Base-by-base conservation (phyloP, 2,888 invertebrate genomes). In the Lycia hirtaria region DNA sequence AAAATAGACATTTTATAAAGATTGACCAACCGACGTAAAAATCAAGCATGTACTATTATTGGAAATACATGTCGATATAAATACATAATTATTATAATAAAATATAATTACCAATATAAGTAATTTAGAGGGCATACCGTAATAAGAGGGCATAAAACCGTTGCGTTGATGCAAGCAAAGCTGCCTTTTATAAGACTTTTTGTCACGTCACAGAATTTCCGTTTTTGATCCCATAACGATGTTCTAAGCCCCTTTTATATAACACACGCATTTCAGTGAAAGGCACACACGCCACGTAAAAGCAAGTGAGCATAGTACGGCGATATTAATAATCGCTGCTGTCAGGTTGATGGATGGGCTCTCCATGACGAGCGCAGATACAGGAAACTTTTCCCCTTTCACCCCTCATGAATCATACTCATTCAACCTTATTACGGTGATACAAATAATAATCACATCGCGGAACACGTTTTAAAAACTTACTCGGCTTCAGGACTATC, bases 291-390 rank as follows among this genome's bases (percentile, higher is more conserved):
- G 62, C 50, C 60, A 66, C 72, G 74, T 75, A 80, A 72, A 69
- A 75, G 72, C 54, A 72, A 75, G 75, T 74, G 70, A 57, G 45
- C 52, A 59, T 32, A 56, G 58, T 55, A 62, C 44, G 75, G 73
- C 66, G 70, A 75, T 79, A 83, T 85, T 85, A 86, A 85, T 85
- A 87, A 85, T 85, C 82, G 80, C 64, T 59, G 80, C 77, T 84
- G 89, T 84, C 88, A 82, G 76, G 56, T 69, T 90, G 91, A 92
- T 90, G 75, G 87, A 92, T 88, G 81, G 70, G 66, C 64, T 60
- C 61, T 66, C 72, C 73, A 81, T 92, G 89, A 91, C 87, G 79
- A 69, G 85, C 85, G 69, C 67, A 70, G 78, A 75, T 74, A 75
- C 72, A 72, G 74, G 71, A 75, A 73, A 71, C 67, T 68, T 68